phyloP scores from a whole-genome alignment of 2,888 invertebrate genomes.

The Microplitis manilae region DNA sequence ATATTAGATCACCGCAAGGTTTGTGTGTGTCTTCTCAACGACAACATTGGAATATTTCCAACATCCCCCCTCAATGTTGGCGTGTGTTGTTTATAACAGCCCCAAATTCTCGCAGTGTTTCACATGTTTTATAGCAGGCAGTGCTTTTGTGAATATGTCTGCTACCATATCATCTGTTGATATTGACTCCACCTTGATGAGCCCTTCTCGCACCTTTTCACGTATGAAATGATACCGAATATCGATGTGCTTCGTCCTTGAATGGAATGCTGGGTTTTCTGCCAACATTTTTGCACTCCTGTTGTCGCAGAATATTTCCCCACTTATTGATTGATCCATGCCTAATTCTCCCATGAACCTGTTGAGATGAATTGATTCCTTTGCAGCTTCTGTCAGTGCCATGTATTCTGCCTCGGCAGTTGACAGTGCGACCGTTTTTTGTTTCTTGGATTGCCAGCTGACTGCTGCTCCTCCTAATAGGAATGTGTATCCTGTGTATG shows the following conservation, averaged over 20 bases:
- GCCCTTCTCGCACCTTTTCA: neutral
- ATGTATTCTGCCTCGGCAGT: slow-evolving; percentile 35
- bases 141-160: slow-evolving; percentile 12
- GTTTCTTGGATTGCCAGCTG: no score
- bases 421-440: no score
- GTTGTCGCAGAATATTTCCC: slow-evolving; percentile 8
- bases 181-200: slow-evolving; percentile 3
- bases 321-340: neutral
- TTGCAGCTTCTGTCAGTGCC: slow-evolving; percentile 11
- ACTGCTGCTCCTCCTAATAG: no score
- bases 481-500: no score
- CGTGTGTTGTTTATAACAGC: no score
- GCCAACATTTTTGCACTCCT: slow-evolving; percentile 8
- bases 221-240: slow-evolving; percentile 13
- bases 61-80: no score
- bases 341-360: neutral
- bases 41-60: no score
- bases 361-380: slow-evolving; percentile 2
- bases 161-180: slow-evolving; percentile 14
- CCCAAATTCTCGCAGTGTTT: no score
- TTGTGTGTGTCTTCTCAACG: no score
- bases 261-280: slow-evolving; percentile 6
- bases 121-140: slow-evolving; percentile 7
- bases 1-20: no score
- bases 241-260: slow-evolving; percentile 13